phyloP scores from a whole-genome alignment of 2,888 invertebrate genomes.

The Pachliopta kotzebuea region DNA sequence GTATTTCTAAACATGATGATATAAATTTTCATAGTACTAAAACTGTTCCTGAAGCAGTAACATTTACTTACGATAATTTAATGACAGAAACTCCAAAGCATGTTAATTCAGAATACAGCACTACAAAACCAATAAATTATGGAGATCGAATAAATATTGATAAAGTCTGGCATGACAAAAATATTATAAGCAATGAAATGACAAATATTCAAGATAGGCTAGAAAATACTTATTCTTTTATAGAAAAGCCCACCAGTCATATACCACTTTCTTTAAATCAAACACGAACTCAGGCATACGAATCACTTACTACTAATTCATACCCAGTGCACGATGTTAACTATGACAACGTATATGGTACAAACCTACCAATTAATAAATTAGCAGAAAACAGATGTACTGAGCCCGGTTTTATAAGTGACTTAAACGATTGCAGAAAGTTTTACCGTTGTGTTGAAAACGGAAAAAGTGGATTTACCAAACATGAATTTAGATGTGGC shows the following conservation, averaged over 20 bases:
- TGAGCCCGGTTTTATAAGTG: conserved; percentile 82
- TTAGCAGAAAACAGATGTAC: conserved; percentile 39
- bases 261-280: conserved; percentile 12
- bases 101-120: conserved; percentile 33
- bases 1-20: conserved; percentile 1
- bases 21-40: conserved; percentile 5
- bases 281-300: conserved; percentile 29
- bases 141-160: conserved; percentile 19
- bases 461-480: conserved; percentile 61
- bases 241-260: conserved; percentile 17
- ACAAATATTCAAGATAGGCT: conserved; percentile 9
- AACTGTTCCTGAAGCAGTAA: conserved; percentile 1
- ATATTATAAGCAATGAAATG: conserved; percentile 10
- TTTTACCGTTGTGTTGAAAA: conserved; percentile 84
- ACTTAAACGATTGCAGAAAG: conserved; percentile 78
- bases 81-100: conserved; percentile 22
- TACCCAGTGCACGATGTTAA: conserved; percentile 15
- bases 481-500: conserved; percentile 79
- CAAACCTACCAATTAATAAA: conserved; percentile 30
- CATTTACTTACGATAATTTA: not conserved
- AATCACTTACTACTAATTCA: conserved; percentile 31
- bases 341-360: conserved; percentile 1
- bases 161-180: conserved; percentile 7
- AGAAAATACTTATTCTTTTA: conserved; percentile 19
- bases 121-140: conserved; percentile 30